Percentiles rank a stretch among this genome's conserved stretches.
Conservation (phyloP, 2,888 invertebrate genomes). For the Griposia aprilina region DNA sequence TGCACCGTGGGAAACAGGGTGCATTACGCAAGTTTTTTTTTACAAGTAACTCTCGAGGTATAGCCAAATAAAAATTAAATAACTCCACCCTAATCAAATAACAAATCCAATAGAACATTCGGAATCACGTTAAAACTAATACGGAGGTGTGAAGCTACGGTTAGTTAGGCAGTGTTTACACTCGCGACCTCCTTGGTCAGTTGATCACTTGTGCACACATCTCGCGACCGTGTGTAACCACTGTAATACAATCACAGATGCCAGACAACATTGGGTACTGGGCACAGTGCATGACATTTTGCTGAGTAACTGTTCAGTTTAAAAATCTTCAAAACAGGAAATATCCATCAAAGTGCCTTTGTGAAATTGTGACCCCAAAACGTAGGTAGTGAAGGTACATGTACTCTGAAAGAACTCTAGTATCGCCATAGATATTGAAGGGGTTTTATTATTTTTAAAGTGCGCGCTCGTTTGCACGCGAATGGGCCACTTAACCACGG, state of each 20-base stretch:
- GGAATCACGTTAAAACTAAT: slow-evolving; percentile 53
- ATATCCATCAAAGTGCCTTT: slow-evolving; percentile 12
- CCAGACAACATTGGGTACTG: slow-evolving; percentile 36
- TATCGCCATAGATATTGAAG: slow-evolving; percentile 79
- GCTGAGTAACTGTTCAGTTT: background rate
- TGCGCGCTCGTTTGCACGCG: slow-evolving; percentile 90
- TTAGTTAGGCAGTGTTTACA: slow-evolving; percentile 85
- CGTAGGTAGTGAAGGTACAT: slow-evolving; percentile 15
- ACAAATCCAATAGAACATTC: slow-evolving; percentile 31
- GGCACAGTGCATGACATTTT: slow-evolving; percentile 46
- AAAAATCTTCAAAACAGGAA: slow-evolving; percentile 44
- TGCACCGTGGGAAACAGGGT: too few relatives aligned
- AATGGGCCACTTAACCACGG: slow-evolving; percentile 91
- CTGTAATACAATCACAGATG: slow-evolving; percentile 80
- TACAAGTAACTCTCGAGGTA: background rate
- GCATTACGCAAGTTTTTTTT: background rate
- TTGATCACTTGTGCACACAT: slow-evolving; percentile 84
- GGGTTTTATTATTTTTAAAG: slow-evolving; percentile 90
- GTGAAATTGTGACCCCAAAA: slow-evolving; percentile 16
- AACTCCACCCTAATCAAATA: background rate
- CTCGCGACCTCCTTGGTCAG: slow-evolving; percentile 80
- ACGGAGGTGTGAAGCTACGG: slow-evolving; percentile 75
- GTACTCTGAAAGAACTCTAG: slow-evolving; percentile 53
- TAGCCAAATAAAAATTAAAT: background rate
- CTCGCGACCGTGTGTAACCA: slow-evolving; percentile 70